A percentile compares a stretch with the other conserved stretches of the same genome.
These are phyloP conservation scores for roundworm (Caenorhabditis elegans) DNA, from an alignment of 1,140 invertebrate species.

Conservation along the genomic window WBcel235 BX284602.5:13096501-13097000, in stretches of 20 bases:
- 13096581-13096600: neutral
- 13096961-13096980: too few species aligned
- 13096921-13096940: too few species aligned
- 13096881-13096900: neutral
- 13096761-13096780: conserved; percentile 5
- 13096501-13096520: neutral
- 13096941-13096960: too few species aligned
- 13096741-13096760: conserved; percentile 3
- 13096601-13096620: neutral
- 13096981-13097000: too few species aligned
- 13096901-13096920: too few species aligned
- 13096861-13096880: conserved; percentile 7
- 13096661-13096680: neutral
- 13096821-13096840: neutral
- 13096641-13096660: neutral
- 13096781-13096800: neutral
- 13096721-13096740: neutral
- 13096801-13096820: neutral
- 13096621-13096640: neutral
- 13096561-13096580: conserved; percentile 17
- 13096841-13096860: neutral
- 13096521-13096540: neutral
- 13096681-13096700: neutral
- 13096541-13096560: conserved; percentile 1
- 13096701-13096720: neutral